Conservation (phyloP, 2,888 invertebrate genomes). For the Diachrysia chrysitis region DNA sequence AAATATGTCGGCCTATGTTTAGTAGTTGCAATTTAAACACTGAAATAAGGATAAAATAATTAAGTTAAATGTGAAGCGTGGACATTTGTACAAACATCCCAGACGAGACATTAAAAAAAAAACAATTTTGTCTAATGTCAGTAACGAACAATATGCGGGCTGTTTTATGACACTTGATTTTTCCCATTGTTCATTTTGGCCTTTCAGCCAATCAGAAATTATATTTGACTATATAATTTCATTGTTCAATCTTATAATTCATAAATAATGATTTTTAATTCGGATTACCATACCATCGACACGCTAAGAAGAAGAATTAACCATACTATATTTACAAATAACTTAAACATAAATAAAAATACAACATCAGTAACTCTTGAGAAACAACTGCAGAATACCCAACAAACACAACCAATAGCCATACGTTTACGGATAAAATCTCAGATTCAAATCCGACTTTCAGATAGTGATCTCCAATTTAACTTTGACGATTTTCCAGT, state of each 20-base stretch:
- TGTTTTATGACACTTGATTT: neutral
- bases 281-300: too few relatives aligned
- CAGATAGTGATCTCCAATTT: slow-evolving; percentile 78
- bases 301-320: too few relatives aligned
- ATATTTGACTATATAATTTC: neutral
- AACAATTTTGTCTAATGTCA: neutral
- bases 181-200: neutral
- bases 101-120: neutral
- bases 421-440: slow-evolving; percentile 48
- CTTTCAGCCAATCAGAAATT: neutral
- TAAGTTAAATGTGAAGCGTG: too few relatives aligned
- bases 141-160: slow-evolving; percentile 1
- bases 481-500: slow-evolving; percentile 75
- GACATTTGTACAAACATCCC: neutral
- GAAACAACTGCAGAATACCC: neutral
- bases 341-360: too few relatives aligned
- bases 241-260: too few relatives aligned
- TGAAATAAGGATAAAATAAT: too few relatives aligned
- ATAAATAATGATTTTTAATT: too few relatives aligned
- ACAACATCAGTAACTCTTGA: neutral
- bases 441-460: slow-evolving; percentile 63
- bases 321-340: too few relatives aligned
- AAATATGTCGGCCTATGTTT: too few relatives aligned
- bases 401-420: slow-evolving; percentile 24
- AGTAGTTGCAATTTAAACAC: too few relatives aligned